phyloP scores from a whole-genome alignment of 1,140 invertebrate genomes.

The Ceratina calcarata region DNA sequence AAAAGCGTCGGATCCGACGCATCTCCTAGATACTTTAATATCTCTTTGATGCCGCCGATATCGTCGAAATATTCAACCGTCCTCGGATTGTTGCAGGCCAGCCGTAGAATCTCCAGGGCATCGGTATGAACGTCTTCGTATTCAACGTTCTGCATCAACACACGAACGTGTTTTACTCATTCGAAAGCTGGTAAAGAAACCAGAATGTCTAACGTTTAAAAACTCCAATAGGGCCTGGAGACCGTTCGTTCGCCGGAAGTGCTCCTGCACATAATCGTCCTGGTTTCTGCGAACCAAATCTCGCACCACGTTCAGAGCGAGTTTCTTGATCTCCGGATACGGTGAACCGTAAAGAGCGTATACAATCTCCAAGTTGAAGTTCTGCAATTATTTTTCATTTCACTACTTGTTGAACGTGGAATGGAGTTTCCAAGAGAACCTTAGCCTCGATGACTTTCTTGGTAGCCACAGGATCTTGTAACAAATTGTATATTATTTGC shows the following conservation, averaged over 20 bases:
- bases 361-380: slow-evolving; percentile 66
- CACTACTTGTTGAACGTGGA: no score
- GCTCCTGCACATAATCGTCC: slow-evolving; percentile 67
- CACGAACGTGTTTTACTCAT: background rate
- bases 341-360: slow-evolving; percentile 67
- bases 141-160: slow-evolving; percentile 62
- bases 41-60: slow-evolving; percentile 55
- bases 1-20: slow-evolving; percentile 40
- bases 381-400: slow-evolving; percentile 44
- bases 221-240: slow-evolving; percentile 66
- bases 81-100: slow-evolving; percentile 62
- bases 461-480: slow-evolving; percentile 61
- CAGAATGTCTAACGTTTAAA: slow-evolving; percentile 67
- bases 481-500: slow-evolving; percentile 71
- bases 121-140: slow-evolving; percentile 69
- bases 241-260: slow-evolving; percentile 68
- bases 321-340: slow-evolving; percentile 70
- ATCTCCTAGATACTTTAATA: slow-evolving; percentile 66
- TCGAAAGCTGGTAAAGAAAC: no score
- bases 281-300: slow-evolving; percentile 65
- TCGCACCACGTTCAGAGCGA: slow-evolving; percentile 65
- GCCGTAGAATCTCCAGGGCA: slow-evolving; percentile 57
- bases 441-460: slow-evolving; percentile 24
- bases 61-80: slow-evolving; percentile 63
- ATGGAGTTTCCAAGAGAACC: slow-evolving; percentile 2